Evolutionary conservation across 2,888 invertebrate species (phyloP), one percentile per base, ranked within the genome.

Genomic region (Drosophila quasianomalipes): DNA sequence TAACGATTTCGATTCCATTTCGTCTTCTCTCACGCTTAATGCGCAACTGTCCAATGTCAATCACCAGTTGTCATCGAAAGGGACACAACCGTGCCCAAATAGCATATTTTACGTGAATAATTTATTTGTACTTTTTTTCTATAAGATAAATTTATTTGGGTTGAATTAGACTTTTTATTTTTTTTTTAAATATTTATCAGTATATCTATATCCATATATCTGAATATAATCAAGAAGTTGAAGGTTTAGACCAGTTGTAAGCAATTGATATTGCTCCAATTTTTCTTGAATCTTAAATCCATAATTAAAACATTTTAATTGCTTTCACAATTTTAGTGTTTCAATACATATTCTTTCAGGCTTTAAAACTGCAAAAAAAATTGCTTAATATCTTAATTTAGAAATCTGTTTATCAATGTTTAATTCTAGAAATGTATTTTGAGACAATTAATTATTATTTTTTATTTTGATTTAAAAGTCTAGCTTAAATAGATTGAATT

Each of bases 101-200:
- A 55, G 49, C 41, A 67, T 58, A 49, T 57, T 74, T 53, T 53
- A 64, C 55, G 49, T 33, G 63, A 68, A 74, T 68, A 69, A 74
- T 68, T 75, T 61, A 74, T 59, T 12, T 51, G 28, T 33, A 30
- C 47, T 53, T 10, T 16, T 26, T 16, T 37, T 44, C 12, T 37
- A 55, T 33, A 12, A 60, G 22, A 28, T 26, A 51, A 1, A 35
- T n/a, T 4, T 12, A 16, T n/a, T 41, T 28, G 14, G 1, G 9
- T 53, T 31, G 22, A 47, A 47, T 31, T 53, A 1, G 9, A 4
- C 30, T 19, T 22, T 33, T n/a, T n/a, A n/a, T n/a, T 22, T 33
- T 31, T 22, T 58, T 26, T 49, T 9, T 1, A 7, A 12, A 22
- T 51, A 41, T 33, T 65, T 63, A 54, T 53, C 26, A 9, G 3